These are phyloP conservation scores for Oreochromis aureus DNA, from an alignment of 2,113 vertebrate genomes.

Conservation along the genomic window DNA sequence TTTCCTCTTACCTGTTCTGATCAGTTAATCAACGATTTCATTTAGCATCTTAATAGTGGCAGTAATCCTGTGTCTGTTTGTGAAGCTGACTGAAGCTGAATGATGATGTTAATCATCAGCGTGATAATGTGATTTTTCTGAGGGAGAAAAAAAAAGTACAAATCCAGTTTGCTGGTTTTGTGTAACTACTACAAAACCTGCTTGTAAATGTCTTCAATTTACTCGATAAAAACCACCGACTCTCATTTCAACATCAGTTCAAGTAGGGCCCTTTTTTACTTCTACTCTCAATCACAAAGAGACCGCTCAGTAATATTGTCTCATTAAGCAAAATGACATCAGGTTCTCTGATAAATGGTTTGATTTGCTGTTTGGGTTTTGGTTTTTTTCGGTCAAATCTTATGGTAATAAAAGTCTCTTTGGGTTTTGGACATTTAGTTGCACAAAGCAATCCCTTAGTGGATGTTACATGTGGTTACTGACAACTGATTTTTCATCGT, in stretches of 20 bases:
- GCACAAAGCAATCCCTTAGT: not conserved
- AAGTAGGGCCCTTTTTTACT: not conserved
- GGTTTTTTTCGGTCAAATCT: not conserved
- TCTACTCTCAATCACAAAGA: not conserved
- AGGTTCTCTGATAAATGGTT: not conserved
- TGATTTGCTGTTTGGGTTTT: not conserved
- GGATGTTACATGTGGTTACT: not conserved
- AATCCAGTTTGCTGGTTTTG: not conserved
- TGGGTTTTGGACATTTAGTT: not conserved
- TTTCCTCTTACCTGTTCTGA: not conserved
- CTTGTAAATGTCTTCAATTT: not conserved
- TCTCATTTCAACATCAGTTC: not conserved
- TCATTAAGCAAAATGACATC: not conserved
- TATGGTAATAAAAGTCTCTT: not conserved
- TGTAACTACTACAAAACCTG: not conserved
- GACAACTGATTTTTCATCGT: not conserved
- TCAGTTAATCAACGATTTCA: not conserved
- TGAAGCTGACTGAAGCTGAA: not conserved
- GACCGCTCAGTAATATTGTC: not conserved
- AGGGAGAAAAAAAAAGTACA: not conserved
- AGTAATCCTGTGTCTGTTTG: not conserved
- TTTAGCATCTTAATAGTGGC: not conserved
- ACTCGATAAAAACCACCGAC: not conserved
- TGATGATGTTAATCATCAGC: not conserved
- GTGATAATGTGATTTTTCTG: not conserved